Evolutionary conservation across 2,113 vertebrate genomes (phyloP).

Genomic region (Propithecus coquereli): DNA sequence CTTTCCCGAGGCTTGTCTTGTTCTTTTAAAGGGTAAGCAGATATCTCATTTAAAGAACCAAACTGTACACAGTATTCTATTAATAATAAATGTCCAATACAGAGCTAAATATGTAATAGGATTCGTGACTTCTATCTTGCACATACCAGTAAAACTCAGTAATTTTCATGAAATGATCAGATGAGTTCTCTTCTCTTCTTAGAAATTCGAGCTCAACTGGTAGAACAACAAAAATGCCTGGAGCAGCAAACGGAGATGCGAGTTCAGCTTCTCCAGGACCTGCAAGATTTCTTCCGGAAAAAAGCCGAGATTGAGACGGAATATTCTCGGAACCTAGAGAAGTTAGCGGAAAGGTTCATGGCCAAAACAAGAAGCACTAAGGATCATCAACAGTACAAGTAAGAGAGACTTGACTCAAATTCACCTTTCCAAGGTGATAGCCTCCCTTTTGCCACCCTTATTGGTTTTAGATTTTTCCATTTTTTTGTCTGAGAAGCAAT

Average conservation of each 20-base stretch:
- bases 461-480: background rate
- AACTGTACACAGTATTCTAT: background rate
- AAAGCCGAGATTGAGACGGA: constrained; percentile 98
- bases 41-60: background rate
- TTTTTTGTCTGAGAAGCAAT: background rate
- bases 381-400: constrained; percentile 99
- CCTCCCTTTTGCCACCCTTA: background rate
- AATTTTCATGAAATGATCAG: background rate
- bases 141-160: background rate
- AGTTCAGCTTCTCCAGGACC: constrained; percentile 97
- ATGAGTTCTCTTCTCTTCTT: constrained; percentile 60
- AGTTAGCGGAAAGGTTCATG: constrained; percentile 98
- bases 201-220: constrained; percentile 97
- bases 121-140: background rate
- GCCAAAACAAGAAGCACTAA: constrained; percentile 99
- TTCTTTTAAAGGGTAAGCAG: constrained; percentile 35
- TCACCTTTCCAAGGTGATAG: background rate
- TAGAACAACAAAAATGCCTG: constrained; percentile 98
- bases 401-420: constrained; percentile 61
- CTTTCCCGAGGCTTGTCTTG: background rate
- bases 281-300: constrained; percentile 99
- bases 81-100: background rate
- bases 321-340: constrained; percentile 97
- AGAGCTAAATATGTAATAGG: background rate
- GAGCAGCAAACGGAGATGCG: constrained; percentile 99